These are phyloP conservation scores for Oithona nana DNA, from an alignment of 2,888 invertebrate species.

Conservation along the genomic window DNA sequence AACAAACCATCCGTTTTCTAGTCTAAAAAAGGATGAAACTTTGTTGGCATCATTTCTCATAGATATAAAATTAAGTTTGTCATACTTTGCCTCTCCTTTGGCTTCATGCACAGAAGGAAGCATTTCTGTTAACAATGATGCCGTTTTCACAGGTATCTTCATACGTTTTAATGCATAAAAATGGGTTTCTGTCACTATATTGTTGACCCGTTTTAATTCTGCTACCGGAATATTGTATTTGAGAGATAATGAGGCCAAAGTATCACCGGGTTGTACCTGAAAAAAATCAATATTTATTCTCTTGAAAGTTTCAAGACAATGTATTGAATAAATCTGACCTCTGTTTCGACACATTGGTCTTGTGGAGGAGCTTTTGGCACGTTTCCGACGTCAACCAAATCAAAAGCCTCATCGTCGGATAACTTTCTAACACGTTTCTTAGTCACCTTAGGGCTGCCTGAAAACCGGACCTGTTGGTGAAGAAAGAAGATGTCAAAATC, in stretches of 20 bases:
- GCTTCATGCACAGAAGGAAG: not conserved
- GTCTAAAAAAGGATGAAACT: not conserved
- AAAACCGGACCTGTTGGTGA: too few species aligned
- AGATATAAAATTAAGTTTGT: not conserved
- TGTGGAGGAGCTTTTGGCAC: not conserved
- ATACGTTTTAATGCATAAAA: constrained; percentile 4
- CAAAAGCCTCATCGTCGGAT: not conserved
- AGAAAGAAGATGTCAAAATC: too few species aligned
- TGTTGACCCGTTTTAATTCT: constrained; percentile 2
- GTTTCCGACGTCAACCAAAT: not conserved
- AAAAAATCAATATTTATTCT: too few species aligned
- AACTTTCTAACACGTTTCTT: not conserved
- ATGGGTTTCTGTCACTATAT: not conserved
- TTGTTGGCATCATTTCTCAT: not conserved
- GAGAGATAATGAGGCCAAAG: not conserved
- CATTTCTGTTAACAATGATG: not conserved
- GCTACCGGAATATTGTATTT: constrained; percentile 6
- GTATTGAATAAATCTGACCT: too few species aligned
- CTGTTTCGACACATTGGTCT: not conserved
- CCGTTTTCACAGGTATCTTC: not conserved
- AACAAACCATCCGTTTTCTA: not conserved
- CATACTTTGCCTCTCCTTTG: not conserved
- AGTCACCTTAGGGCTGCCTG: too few species aligned
- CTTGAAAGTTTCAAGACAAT: not conserved
- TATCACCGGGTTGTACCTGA: not conserved